Conservation (phyloP, 2,113 vertebrate species). For the Alosa alosa region DNA sequence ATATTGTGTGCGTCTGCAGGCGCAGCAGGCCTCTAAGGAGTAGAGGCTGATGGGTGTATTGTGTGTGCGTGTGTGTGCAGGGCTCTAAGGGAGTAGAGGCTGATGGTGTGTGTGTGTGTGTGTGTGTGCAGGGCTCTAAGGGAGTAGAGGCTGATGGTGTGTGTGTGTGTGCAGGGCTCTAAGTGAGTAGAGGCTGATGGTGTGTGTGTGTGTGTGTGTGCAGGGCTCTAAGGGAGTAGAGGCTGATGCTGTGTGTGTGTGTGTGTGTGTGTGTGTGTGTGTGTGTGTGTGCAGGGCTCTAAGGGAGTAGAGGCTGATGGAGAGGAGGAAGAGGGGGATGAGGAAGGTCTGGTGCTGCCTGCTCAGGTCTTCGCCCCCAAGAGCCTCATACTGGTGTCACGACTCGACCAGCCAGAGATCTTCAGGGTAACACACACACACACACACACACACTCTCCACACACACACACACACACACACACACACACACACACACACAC, state of each 20-base stretch:
- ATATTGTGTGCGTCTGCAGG: too few relatives aligned
- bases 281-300: conserved; percentile 78
- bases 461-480: not conserved
- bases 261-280: not conserved
- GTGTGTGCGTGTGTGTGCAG: too few relatives aligned
- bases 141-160: too few relatives aligned
- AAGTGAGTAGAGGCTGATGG: not conserved
- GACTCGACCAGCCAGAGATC: conserved; percentile 95
- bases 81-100: too few relatives aligned
- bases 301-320: conserved; percentile 79
- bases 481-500: not conserved
- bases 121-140: too few relatives aligned
- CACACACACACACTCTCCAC: not conserved
- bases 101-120: too few relatives aligned
- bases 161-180: not conserved
- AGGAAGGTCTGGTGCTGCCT: conserved; percentile 88
- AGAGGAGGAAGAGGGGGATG: conserved; percentile 82
- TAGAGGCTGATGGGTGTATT: too few relatives aligned
- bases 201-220: not conserved
- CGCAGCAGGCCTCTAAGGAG: too few relatives aligned
- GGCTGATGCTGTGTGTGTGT: conserved; percentile 61
- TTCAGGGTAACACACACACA: conserved; percentile 84
- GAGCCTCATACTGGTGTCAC: conserved; percentile 94
- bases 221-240: conserved; percentile 86
- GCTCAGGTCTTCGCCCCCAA: conserved; percentile 97